Conservation (phyloP, 2,797 vertebrate species). For the Lepus oiostolus region DNA sequence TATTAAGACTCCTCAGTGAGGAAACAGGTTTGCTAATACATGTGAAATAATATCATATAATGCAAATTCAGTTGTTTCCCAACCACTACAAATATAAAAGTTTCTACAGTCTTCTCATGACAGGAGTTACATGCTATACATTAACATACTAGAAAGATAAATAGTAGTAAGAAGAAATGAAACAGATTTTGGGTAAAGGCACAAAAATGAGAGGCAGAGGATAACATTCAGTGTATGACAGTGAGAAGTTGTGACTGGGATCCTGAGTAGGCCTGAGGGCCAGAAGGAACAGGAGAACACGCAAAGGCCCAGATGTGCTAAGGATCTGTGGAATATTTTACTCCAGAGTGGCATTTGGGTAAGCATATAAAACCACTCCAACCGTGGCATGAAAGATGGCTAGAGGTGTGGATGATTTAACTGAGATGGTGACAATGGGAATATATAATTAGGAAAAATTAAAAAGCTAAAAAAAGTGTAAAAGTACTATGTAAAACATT, state of each 20-base stretch:
- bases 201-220: background rate
- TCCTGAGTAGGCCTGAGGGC: too few species aligned
- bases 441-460: background rate
- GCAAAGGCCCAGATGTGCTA: background rate
- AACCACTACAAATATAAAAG: constrained; percentile 39
- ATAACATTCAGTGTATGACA: background rate
- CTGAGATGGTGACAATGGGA: background rate
- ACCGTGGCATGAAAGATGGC: background rate
- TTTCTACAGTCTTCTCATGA: background rate
- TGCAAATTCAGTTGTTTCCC: background rate
- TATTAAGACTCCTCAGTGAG: background rate
- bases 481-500: background rate
- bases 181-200: background rate
- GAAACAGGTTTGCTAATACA: background rate
- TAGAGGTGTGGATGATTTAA: background rate
- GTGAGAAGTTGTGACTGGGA: background rate
- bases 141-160: background rate
- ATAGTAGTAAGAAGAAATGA: background rate
- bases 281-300: background rate
- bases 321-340: background rate
- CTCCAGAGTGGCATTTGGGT: background rate
- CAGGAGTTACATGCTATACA: background rate
- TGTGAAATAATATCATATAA: background rate
- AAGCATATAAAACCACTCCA: constrained; percentile 18
- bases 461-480: background rate